A percentile compares a stretch with the other conserved stretches of the same genome.
phyloP scores from a whole-genome alignment of 2,797 vertebrate genomes.

The Enteromius anoplus region DNA sequence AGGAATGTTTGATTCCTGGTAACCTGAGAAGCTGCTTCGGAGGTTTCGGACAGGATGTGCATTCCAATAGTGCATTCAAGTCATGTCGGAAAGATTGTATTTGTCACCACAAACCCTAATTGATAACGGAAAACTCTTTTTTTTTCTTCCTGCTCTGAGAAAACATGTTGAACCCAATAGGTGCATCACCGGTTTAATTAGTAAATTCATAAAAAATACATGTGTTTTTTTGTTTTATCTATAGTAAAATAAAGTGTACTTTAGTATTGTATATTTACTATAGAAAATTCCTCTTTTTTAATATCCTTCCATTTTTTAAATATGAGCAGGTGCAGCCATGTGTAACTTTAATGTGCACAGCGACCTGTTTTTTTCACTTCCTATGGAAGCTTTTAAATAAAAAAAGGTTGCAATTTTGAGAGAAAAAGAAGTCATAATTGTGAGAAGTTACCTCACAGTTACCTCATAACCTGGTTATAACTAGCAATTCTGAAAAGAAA shows the following conservation, averaged over 20 bases:
- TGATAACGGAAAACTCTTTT: not conserved
- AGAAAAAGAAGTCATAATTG: not conserved
- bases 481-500: not conserved
- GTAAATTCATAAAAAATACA: not conserved
- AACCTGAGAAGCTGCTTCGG: slow-evolving; percentile 14
- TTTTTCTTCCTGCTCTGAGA: not conserved
- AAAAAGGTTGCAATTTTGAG: not conserved
- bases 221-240: too few species aligned
- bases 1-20: slow-evolving; percentile 26
- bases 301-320: too few species aligned
- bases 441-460: not conserved
- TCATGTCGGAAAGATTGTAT: not conserved
- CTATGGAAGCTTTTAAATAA: too few species aligned
- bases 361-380: not conserved
- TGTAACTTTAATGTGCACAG: not conserved
- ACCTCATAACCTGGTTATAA: not conserved
- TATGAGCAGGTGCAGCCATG: not conserved
- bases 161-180: too few species aligned
- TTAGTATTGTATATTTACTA: too few species aligned
- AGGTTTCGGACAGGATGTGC: slow-evolving; percentile 37
- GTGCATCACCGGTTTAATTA: too few species aligned
- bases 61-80: slow-evolving; percentile 19
- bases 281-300: not conserved
- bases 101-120: not conserved
- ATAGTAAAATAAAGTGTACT: too few species aligned